Conservation (phyloP, 2,888 invertebrate species). For the Antitype chi region DNA sequence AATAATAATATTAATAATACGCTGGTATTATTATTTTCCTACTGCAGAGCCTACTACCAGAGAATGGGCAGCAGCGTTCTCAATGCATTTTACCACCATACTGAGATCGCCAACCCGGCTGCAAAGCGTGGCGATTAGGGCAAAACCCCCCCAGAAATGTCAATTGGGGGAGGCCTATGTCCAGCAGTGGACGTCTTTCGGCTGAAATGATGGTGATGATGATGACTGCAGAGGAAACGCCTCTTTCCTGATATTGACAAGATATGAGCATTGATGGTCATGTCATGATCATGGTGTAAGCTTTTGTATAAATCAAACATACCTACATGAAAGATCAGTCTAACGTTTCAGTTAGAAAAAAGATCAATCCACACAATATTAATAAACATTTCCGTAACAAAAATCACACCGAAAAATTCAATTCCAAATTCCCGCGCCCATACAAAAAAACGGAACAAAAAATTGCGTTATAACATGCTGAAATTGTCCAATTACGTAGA, state of each 20-base stretch:
- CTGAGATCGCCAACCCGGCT: too few species aligned
- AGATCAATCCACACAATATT: neutral
- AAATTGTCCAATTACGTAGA: slow-evolving; percentile 64
- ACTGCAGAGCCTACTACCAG: neutral
- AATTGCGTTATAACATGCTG: slow-evolving; percentile 41
- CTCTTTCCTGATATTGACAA: neutral
- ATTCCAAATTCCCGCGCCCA: neutral
- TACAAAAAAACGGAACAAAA: slow-evolving; percentile 16
- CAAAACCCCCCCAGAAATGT: too few species aligned
- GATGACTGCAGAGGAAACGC: neutral
- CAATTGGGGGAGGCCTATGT: too few species aligned
- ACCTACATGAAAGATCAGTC: neutral
- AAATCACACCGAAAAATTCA: slow-evolving; percentile 41
- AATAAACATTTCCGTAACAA: slow-evolving; percentile 14
- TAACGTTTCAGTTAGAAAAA: neutral
- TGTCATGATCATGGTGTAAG: too few species aligned
- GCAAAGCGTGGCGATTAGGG: too few species aligned
- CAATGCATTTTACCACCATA: too few species aligned
- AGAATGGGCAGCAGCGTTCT: too few species aligned
- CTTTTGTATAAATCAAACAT: neutral
- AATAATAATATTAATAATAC: too few species aligned
- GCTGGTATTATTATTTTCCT: neutral
- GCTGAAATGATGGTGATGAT: too few species aligned
- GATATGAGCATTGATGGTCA: neutral
- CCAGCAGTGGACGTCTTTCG: too few species aligned